Evolutionary conservation across 2,888 invertebrate species (phyloP).

Genomic region (Anarsia innoxiella): DNA sequence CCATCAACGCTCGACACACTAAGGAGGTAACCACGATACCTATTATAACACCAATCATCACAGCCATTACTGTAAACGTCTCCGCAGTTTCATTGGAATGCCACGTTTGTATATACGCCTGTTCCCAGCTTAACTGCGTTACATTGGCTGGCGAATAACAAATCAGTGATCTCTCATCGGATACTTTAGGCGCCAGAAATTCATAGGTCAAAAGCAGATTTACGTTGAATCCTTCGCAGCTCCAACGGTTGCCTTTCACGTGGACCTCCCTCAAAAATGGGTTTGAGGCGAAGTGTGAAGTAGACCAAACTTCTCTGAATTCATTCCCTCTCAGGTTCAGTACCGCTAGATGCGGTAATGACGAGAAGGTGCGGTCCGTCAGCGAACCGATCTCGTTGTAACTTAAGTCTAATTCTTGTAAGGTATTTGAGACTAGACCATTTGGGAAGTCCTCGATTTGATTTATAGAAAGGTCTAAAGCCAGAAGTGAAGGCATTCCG

Average conservation of each 20-base stretch:
- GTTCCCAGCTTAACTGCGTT: conserved; percentile 80
- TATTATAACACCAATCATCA: conserved; percentile 68
- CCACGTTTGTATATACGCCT: conserved; percentile 80
- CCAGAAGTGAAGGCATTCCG: conserved; percentile 73
- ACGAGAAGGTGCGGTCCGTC: conserved; percentile 76
- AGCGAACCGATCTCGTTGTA: conserved; percentile 76
- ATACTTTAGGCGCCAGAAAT: conserved; percentile 73
- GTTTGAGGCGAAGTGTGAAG: conserved; percentile 77
- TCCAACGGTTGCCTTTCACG: conserved; percentile 85
- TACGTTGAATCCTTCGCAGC: conserved; percentile 78
- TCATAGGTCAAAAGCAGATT: conserved; percentile 77
- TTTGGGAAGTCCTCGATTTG: conserved; percentile 77
- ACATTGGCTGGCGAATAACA: conserved; percentile 80
- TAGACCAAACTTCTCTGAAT: conserved; percentile 77
- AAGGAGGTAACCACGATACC: conserved; percentile 72
- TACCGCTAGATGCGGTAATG: conserved; percentile 77
- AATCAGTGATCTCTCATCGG: conserved; percentile 61
- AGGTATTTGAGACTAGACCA: conserved; percentile 71
- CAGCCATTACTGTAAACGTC: conserved; percentile 74
- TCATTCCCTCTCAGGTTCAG: conserved; percentile 83
- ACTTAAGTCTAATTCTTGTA: conserved; percentile 77
- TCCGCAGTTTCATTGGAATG: conserved; percentile 48
- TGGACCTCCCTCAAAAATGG: conserved; percentile 74
- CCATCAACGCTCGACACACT: conserved; percentile 70
- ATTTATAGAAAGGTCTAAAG: conserved; percentile 80